phyloP scores from a whole-genome alignment of 1,140 invertebrate genomes.

The Rhynchophorus ferrugineus region DNA sequence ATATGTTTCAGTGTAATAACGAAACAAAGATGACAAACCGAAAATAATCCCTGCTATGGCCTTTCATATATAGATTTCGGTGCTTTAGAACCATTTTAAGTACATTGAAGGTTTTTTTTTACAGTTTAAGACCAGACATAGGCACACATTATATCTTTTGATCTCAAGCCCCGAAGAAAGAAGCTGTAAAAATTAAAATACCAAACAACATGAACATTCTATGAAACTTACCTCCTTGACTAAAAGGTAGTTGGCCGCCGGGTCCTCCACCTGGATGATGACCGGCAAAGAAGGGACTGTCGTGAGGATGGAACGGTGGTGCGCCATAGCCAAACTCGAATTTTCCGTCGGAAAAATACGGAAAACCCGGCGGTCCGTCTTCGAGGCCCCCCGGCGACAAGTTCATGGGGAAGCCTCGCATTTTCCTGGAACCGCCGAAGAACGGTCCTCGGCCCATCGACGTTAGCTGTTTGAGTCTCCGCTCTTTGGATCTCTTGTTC shows the following conservation, averaged over 20 bases:
- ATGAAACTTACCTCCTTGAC: conserved; percentile 64
- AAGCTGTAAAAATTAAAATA: no score
- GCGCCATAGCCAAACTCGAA: conserved; percentile 85
- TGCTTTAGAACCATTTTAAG: no score
- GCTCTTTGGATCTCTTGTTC: conserved; percentile 96
- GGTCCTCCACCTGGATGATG: conserved; percentile 64
- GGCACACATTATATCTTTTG: no score
- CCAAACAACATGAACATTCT: no score
- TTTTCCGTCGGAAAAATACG: conserved; percentile 80
- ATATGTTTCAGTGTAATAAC: no score
- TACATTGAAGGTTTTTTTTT: no score
- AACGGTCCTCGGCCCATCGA: conserved; percentile 87
- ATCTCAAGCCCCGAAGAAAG: no score
- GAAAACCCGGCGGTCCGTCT: conserved; percentile 73
- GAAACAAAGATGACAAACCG: no score
- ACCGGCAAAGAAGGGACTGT: conserved; percentile 72
- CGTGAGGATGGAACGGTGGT: conserved; percentile 78
- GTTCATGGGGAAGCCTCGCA: conserved; percentile 84
- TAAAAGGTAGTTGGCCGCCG: conserved; percentile 68
- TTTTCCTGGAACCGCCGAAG: conserved; percentile 82
- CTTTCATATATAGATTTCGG: no score
- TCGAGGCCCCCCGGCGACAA: conserved; percentile 76
- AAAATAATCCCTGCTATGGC: no score
- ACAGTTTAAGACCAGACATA: no score
- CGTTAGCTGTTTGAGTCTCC: conserved; percentile 84